Evolutionary conservation across 2,888 invertebrate genomes (phyloP).

Genomic region (Biston betularia): DNA sequence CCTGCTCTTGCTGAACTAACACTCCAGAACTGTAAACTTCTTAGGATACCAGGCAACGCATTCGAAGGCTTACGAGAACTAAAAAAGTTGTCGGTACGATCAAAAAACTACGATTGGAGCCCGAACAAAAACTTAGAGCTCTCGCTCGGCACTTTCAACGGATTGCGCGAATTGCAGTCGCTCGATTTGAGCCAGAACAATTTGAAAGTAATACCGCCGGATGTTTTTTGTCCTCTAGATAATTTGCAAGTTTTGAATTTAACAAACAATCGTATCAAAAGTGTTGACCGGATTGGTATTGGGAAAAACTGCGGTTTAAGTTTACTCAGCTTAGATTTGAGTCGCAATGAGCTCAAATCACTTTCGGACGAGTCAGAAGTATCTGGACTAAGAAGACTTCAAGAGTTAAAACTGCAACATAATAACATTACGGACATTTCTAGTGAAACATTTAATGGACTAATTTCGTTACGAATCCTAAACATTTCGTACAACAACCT

Average conservation of each 20-base stretch:
- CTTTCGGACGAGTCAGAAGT: conserved; percentile 92
- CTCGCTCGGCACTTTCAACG: conserved; percentile 89
- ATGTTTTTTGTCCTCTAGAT: conserved; percentile 91
- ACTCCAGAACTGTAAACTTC: conserved; percentile 92
- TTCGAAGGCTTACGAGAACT: conserved; percentile 94
- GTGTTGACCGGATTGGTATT: conserved; percentile 91
- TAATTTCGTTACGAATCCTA: conserved; percentile 91
- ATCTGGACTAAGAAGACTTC: conserved; percentile 90
- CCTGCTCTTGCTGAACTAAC: conserved; percentile 91
- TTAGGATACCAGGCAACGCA: conserved; percentile 90
- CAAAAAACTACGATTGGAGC: conserved; percentile 93
- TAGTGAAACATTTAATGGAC: conserved; percentile 92
- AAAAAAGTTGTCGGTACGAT: conserved; percentile 92
- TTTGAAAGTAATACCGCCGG: conserved; percentile 91
- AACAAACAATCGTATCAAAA: conserved; percentile 92
- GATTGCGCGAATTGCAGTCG: conserved; percentile 91
- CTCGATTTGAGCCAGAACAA: conserved; percentile 94
- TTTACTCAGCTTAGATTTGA: conserved; percentile 92
- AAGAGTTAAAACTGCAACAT: conserved; percentile 92
- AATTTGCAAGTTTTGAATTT: conserved; percentile 93
- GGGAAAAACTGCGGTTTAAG: conserved; percentile 88
- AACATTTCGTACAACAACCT: conserved; percentile 95
- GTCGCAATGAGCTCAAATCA: conserved; percentile 91
- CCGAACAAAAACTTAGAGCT: conserved; percentile 91
- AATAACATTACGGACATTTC: conserved; percentile 93